Evolutionary conservation across 2,113 vertebrate genomes (phyloP), one percentile per base, ranked within the genome.

Genomic region (Catagonus wagneri): DNA sequence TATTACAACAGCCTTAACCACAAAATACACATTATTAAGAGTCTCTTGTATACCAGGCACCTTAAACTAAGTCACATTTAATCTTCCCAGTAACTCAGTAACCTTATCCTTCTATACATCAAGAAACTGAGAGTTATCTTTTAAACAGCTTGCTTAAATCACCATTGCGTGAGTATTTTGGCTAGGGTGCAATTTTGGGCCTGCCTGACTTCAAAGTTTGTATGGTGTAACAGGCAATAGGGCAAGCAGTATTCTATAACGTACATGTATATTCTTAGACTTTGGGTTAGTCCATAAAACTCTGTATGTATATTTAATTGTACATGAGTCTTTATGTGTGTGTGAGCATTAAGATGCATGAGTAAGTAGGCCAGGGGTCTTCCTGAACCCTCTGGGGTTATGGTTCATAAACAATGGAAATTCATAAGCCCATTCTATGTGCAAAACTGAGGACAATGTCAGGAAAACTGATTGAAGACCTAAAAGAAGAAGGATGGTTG

Each of bases 251-350:
- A 19, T 22, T 83, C 66, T 75, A 23, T 2, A 15, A 25, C 7
- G 0, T 66, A 6, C 2, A 2, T 60, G 34, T 20, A 2, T 79
- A 32, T 71, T 44, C 36, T 39, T 58, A 71, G 63, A 20, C 17
- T 72, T 71, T 69, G 60, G 15, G 34, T 80, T 61, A 60, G 2
- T 20, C 34, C 8, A 3, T 39, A 39, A 20, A 32, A 36, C 19
- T 54, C 1, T 23, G 12, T 65, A 23, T 16, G 3, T 1, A 1
- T 39, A 69, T 34, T 44, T 15, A 58, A 4, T 3, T 25, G 32
- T 6, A 58, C 1, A 0, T 36, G 76, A 58, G n/a, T n/a, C n/a
- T 36, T 79, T 44, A 20, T 19, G 2, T n/a, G 14, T 0, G 4
- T 25, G 19, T 44, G 13, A 39, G 9, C 27, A 34, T 3, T 2